Evolutionary conservation across 2,888 invertebrate genomes (phyloP).

Genomic region (Troides oblongomaculatus): DNA sequence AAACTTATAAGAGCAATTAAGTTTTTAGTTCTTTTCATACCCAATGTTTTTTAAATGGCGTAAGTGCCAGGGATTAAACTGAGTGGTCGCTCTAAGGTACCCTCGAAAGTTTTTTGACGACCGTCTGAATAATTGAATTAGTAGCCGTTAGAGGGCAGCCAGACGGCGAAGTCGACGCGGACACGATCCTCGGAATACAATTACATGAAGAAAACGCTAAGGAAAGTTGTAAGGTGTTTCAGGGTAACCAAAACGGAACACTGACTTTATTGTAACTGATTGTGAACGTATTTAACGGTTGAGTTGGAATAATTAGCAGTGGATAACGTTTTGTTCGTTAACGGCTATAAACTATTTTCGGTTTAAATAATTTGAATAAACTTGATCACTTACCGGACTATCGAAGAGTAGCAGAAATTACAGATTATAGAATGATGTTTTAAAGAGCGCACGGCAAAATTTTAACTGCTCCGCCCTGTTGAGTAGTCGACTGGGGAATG

Average conservation of each 20-base stretch:
- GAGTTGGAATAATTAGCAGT: background rate
- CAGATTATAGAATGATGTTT: slow-evolving; percentile 29
- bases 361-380: slow-evolving; percentile 1
- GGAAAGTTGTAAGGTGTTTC: slow-evolving; percentile 28
- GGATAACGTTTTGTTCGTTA: background rate
- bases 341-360: background rate
- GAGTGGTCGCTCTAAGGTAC: slow-evolving; percentile 54
- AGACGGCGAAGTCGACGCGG: slow-evolving; percentile 41
- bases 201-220: slow-evolving; percentile 19
- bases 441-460: slow-evolving; percentile 33
- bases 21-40: slow-evolving; percentile 17
- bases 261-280: background rate
- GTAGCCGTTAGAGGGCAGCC: slow-evolving; percentile 48
- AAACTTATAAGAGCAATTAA: slow-evolving; percentile 5
- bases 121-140: slow-evolving; percentile 70
- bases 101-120: slow-evolving; percentile 62
- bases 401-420: slow-evolving; percentile 31
- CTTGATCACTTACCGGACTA: slow-evolving; percentile 27
- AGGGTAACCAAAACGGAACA: slow-evolving; percentile 6
- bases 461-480: slow-evolving; percentile 50
- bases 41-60: slow-evolving; percentile 35
- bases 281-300: background rate
- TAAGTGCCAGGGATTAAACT: slow-evolving; percentile 53
- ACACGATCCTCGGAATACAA: slow-evolving; percentile 12
- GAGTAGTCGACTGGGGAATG: slow-evolving; percentile 59